Evolutionary conservation across 2,888 invertebrate genomes (phyloP).

Genomic region (Lithophane socia): DNA sequence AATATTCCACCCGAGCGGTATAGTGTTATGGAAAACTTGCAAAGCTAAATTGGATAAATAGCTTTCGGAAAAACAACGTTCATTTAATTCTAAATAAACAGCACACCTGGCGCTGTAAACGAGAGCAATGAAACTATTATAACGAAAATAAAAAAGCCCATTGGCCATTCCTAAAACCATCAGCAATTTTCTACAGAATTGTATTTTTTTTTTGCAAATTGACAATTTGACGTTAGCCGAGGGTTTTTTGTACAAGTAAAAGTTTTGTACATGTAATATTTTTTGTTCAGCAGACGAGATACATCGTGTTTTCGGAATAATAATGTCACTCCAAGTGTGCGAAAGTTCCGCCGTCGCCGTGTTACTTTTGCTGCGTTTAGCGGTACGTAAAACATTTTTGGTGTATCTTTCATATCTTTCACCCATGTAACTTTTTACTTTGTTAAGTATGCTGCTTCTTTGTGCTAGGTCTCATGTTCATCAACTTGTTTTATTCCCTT

Average conservation of each 20-base stretch:
- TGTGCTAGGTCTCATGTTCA: background rate
- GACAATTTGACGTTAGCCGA: constrained; percentile 21
- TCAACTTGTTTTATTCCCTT: background rate
- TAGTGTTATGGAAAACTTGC: constrained; percentile 19
- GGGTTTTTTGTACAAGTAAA: constrained; percentile 13
- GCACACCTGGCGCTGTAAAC: constrained; percentile 13
- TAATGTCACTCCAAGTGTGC: constrained; percentile 88
- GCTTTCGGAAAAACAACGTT: constrained; percentile 11
- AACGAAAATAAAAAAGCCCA: constrained; percentile 11
- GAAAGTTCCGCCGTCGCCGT: constrained; percentile 86
- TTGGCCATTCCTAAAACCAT: constrained; percentile 19
- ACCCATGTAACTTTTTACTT: constrained; percentile 8
- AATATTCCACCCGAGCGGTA: constrained; percentile 12
- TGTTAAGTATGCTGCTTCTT: background rate
- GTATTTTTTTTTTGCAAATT: constrained; percentile 28
- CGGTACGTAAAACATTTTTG: constrained; percentile 76
- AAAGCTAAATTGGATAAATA: constrained; percentile 28
- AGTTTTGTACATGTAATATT: constrained; percentile 33
- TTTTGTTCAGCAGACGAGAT: constrained; percentile 82
- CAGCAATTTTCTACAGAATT: constrained; percentile 22
- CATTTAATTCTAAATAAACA: constrained; percentile 42
- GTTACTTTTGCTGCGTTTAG: constrained; percentile 83
- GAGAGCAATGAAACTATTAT: constrained; percentile 19
- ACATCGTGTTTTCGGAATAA: constrained; percentile 84
- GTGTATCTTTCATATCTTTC: constrained; percentile 30